Conservation (phyloP, 2,113 vertebrate genomes). For the Entomyzon cyanotis region DNA sequence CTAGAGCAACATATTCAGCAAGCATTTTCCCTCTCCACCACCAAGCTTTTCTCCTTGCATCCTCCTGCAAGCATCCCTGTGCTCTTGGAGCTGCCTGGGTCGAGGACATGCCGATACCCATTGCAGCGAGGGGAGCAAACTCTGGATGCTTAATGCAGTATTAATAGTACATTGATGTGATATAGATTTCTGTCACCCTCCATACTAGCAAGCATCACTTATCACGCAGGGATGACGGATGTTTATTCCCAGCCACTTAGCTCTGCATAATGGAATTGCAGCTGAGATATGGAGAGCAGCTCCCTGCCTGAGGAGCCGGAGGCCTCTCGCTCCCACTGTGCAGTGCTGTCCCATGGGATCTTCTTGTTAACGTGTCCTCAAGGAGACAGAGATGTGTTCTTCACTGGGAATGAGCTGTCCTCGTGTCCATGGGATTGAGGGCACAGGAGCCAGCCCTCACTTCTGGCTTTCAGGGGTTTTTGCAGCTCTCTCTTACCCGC, state of each 20-base stretch:
- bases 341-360: not conserved
- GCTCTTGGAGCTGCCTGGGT: not conserved
- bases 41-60: not conserved
- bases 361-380: not conserved
- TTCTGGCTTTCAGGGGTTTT: not conserved
- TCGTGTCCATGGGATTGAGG: fast-evolving
- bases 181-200: slow-evolving; percentile 76
- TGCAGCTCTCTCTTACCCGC: not conserved
- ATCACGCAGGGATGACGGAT: slow-evolving; percentile 66
- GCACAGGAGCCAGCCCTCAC: not conserved
- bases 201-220: slow-evolving; percentile 72
- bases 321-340: not conserved
- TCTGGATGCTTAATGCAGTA: slow-evolving; percentile 63
- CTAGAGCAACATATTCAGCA: not conserved
- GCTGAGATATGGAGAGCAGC: slow-evolving; percentile 69
- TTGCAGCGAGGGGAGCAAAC: slow-evolving; percentile 18
- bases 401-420: not conserved
- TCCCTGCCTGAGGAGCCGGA: not conserved
- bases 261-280: slow-evolving; percentile 67
- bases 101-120: slow-evolving; percentile 13
- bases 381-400: not conserved
- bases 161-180: slow-evolving; percentile 71
- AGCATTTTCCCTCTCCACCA: not conserved
- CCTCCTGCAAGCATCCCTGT: not conserved
- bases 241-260: slow-evolving; percentile 72